Evolutionary conservation across 2,888 invertebrate species (phyloP).

Genomic region (Parapristionchus giblindavisi): DNA sequence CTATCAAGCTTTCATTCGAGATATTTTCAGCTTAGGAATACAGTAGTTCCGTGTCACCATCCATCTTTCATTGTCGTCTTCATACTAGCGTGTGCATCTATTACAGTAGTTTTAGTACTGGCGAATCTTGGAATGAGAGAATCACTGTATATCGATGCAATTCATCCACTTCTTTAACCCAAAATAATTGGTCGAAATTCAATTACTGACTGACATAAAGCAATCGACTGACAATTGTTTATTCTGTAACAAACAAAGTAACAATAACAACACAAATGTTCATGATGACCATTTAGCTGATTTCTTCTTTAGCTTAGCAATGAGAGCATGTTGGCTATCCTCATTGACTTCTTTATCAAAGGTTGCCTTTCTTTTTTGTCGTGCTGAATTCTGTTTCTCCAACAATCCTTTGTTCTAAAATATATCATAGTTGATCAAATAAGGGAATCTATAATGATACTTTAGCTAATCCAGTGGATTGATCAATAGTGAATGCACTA

Average conservation of each 20-base stretch:
- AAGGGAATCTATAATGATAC: slow-evolving; percentile 8
- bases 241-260: slow-evolving; percentile 1
- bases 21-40: neutral
- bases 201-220: neutral
- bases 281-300: slow-evolving; percentile 42
- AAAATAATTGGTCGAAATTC: neutral
- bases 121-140: neutral
- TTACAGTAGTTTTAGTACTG: neutral
- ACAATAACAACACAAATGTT: slow-evolving; percentile 13
- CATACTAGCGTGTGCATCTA: slow-evolving; percentile 8
- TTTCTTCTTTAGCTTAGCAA: slow-evolving; percentile 48
- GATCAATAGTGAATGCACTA: slow-evolving; percentile 64
- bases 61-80: slow-evolving; percentile 18
- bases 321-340: slow-evolving; percentile 32
- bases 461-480: slow-evolving; percentile 45
- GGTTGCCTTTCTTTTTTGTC: slow-evolving; percentile 12
- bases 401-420: slow-evolving; percentile 1
- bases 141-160: neutral
- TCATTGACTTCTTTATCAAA: slow-evolving; percentile 16
- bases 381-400: neutral
- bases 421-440: neutral
- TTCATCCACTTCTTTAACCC: slow-evolving; percentile 1
- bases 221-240: neutral
- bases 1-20: neutral
- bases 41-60: slow-evolving; percentile 1